phyloP scores from a whole-genome alignment of 2,888 invertebrate species.

The Xiphydria camelus region DNA sequence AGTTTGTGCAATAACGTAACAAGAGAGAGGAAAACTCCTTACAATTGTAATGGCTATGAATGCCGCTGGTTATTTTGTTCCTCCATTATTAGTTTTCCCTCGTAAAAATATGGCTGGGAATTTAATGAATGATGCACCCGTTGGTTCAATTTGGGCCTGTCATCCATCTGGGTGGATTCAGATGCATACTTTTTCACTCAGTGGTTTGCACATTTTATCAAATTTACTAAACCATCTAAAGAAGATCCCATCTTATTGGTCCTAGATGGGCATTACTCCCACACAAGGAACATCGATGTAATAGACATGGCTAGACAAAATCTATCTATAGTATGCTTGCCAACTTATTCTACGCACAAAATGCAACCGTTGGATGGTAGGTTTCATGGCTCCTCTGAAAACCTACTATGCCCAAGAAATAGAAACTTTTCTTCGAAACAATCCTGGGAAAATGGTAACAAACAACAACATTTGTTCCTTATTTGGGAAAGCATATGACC shows the following conservation, averaged over 20 bases:
- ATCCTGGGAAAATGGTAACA: no score
- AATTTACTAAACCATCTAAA: constrained; percentile 26
- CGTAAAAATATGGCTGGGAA: constrained; percentile 40
- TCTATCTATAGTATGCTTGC: constrained; percentile 41
- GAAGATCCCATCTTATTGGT: constrained; percentile 25
- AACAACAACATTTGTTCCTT: no score
- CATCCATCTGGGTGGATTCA: constrained; percentile 47
- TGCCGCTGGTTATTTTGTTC: constrained; percentile 40
- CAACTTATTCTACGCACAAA: constrained; percentile 45
- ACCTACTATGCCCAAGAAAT: no score
- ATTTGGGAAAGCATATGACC: no score
- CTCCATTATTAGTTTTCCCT: constrained; percentile 45
- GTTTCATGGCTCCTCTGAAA: constrained; percentile 45
- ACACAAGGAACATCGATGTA: constrained; percentile 41
- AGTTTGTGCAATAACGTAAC: constrained; percentile 31
- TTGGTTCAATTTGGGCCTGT: constrained; percentile 32
- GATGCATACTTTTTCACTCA: constrained; percentile 35
- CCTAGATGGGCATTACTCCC: constrained; percentile 37
- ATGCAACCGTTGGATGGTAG: constrained; percentile 45
- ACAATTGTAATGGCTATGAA: constrained; percentile 38
- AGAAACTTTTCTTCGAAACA: no score
- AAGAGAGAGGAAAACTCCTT: constrained; percentile 33
- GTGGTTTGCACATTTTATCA: constrained; percentile 43
- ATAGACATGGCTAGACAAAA: constrained; percentile 42
- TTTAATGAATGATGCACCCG: constrained; percentile 40